Base-by-base conservation (phyloP, 2,113 vertebrate species). In the Felis chaus region DNA sequence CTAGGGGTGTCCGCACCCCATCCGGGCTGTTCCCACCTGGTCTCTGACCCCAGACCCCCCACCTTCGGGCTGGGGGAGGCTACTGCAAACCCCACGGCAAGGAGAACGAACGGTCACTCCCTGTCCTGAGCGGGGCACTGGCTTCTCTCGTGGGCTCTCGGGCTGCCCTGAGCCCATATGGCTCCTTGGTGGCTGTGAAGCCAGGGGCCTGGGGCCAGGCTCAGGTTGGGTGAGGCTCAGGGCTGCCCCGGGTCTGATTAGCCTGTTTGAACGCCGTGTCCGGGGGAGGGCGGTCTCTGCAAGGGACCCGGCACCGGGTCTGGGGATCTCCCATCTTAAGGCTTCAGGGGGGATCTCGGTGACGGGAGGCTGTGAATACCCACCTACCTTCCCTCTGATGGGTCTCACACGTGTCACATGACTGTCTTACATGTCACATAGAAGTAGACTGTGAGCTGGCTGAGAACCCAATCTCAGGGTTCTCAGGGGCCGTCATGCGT, bases 371-470 rank as follows among this genome's bases (percentile, higher is more conserved):
- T 36, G 18, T 69, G 68, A 9, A 36, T 9, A 2, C 7, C 16
- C 68, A 10, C 3, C 18, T 36, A 69, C 16, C 33, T 19, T 29
- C 39, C 19, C 25, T 1, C 1, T 25, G n/a, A 21, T 0, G 31
- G 23, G 41, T 41, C 21, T 41, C 21, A 4, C 4, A 5, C 3
- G 1, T 14, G 18, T n/a, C 36, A 13, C 29, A 18, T 4, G 2
- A 80, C 50, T 27, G 57, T 29, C 15, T 19, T 61, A 45, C 31
- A 36, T 0, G 9, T 50, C 41, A 39, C 4, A 29, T 29, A 45
- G 65, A 50, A 29, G 3, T 3, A 9, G n/a, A 5, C 29, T 41
- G 1, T 65, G 33, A 1, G 8, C 12, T 8, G 63, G 65, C 8
- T 36, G 29, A 33, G 7, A 41, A 25, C 55, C 23, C 36, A 31